Conservation (phyloP, 1,140 invertebrate genomes). For the Calliphora vicina region DNA sequence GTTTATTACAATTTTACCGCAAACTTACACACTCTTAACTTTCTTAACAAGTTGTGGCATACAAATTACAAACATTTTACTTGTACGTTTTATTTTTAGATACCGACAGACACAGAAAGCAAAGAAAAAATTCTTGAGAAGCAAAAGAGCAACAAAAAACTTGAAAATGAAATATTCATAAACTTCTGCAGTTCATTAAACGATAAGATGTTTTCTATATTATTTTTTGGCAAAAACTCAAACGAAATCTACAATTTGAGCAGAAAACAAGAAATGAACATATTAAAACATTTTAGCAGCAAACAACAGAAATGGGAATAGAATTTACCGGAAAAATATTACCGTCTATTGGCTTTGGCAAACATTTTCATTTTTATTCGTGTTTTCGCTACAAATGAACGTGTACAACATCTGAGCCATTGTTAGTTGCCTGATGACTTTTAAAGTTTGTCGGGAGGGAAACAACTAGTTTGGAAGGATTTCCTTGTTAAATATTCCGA, state of each 20-base stretch:
- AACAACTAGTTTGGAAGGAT: too few relatives aligned
- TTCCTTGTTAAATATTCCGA: too few relatives aligned
- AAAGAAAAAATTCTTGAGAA: conserved; percentile 11
- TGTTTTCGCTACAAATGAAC: neutral
- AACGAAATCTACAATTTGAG: neutral
- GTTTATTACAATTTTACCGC: neutral
- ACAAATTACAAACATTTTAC: neutral
- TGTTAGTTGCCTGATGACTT: neutral
- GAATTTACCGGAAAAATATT: conserved; percentile 25
- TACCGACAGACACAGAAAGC: neutral
- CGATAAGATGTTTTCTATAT: conserved; percentile 27
- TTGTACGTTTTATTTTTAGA: neutral
- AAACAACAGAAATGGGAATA: neutral
- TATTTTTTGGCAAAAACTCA: conserved; percentile 31
- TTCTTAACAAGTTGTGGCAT: neutral
- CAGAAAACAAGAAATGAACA: neutral
- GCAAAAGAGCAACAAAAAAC: too few relatives aligned
- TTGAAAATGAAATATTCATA: conserved; percentile 31
- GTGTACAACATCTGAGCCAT: neutral
- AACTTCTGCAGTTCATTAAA: conserved; percentile 33
- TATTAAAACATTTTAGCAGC: conserved; percentile 4
- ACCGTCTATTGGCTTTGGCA: conserved; percentile 12
- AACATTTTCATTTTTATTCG: neutral
- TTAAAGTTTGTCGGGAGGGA: neutral
- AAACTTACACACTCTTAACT: neutral